Conservation (phyloP, 2,113 vertebrate genomes). For the Coryphaenoides rupestris region DNA sequence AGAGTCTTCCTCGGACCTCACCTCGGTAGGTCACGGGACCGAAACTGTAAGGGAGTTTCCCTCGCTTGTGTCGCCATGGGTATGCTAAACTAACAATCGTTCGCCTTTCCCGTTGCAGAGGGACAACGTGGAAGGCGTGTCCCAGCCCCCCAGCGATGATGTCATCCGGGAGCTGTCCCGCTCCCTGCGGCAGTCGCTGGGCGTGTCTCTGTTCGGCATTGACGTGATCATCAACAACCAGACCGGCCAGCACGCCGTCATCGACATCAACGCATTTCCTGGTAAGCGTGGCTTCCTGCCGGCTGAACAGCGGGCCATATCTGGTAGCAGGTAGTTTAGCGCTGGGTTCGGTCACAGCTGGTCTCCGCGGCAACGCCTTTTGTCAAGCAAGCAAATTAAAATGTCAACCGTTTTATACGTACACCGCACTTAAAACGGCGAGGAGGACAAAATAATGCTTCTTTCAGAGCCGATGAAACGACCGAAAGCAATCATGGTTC, state of each 20-base stretch:
- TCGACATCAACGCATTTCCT: conserved; percentile 98
- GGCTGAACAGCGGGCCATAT: not conserved
- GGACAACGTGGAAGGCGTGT: conserved; percentile 93
- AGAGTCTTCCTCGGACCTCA: conserved; percentile 93
- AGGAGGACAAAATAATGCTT: not conserved
- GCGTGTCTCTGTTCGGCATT: conserved; percentile 93
- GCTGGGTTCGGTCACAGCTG: not conserved
- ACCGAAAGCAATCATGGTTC: too few relatives aligned
- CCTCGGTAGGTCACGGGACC: conserved; percentile 78
- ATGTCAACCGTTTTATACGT: not conserved
- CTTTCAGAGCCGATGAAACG: too few relatives aligned
- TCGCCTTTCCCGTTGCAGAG: conserved; percentile 67
- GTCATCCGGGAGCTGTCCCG: conserved; percentile 90
- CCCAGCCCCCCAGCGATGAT: conserved; percentile 86
- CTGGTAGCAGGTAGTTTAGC: not conserved
- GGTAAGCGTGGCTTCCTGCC: conserved; percentile 65
- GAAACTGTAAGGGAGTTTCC: not conserved
- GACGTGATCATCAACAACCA: conserved; percentile 98
- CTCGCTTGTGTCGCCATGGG: not conserved
- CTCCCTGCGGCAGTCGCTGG: conserved; percentile 84
- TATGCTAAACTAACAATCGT: not conserved
- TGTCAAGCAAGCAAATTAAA: not conserved
- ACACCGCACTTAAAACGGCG: not conserved
- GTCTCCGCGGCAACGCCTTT: not conserved
- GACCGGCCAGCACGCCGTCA: conserved; percentile 93